Evolutionary conservation across 2,888 invertebrate species (phyloP).

Genomic region (Trichogramma dendrolimi): DNA sequence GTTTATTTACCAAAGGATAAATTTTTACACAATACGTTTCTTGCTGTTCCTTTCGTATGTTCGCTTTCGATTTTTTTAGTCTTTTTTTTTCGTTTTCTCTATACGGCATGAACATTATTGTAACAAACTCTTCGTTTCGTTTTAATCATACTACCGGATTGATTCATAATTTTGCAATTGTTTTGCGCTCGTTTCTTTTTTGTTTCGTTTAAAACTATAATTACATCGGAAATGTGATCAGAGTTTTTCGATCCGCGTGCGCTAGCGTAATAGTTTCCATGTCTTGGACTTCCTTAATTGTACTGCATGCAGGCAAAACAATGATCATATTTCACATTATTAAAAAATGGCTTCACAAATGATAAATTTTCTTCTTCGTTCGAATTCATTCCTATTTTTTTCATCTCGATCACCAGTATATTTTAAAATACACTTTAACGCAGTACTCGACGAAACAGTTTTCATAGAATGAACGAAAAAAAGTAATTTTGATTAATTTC

Average conservation of each 20-base stretch:
- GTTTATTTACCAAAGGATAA: slow-evolving; percentile 48
- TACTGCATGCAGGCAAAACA: no score
- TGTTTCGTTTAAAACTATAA: slow-evolving; percentile 20
- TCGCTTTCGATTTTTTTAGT: slow-evolving; percentile 10
- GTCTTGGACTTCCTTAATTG: no score
- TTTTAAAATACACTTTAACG: no score
- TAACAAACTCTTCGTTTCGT: slow-evolving; percentile 36
- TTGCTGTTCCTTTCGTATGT: slow-evolving; percentile 33
- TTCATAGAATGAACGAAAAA: no score
- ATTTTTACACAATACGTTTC: slow-evolving; percentile 41
- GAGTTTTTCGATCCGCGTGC: slow-evolving; percentile 19
- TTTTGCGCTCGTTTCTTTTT: slow-evolving; percentile 30
- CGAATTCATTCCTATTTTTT: no score
- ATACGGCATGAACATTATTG: slow-evolving; percentile 30
- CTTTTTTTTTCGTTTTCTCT: slow-evolving; percentile 36
- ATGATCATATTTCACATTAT: no score
- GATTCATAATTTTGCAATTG: slow-evolving; percentile 27
- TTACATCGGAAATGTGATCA: slow-evolving; percentile 25
- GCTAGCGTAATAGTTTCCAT: background rate
- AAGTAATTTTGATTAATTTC: no score
- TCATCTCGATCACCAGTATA: no score
- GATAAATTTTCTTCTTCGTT: no score
- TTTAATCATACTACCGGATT: slow-evolving; percentile 32
- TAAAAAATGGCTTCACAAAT: no score
- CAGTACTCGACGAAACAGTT: no score